Evolutionary conservation across 2,888 invertebrate species (phyloP).

Genomic region (Loripinus fragilis): DNA sequence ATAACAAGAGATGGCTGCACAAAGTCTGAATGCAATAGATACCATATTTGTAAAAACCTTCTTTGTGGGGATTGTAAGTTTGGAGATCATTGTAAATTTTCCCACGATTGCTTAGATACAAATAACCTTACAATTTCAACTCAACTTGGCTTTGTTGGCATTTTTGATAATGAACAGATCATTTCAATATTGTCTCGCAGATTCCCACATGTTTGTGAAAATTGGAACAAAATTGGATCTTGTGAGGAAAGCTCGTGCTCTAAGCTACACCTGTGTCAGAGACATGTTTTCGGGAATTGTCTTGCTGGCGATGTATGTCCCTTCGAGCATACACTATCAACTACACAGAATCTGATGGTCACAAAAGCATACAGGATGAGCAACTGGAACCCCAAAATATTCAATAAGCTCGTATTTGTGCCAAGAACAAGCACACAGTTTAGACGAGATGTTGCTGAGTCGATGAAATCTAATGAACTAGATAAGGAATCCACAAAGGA

Average conservation of each 20-base stretch:
- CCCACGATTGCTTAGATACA: constrained; percentile 49
- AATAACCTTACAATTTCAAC: constrained; percentile 34
- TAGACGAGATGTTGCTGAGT: no score
- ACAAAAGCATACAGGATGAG: constrained; percentile 37
- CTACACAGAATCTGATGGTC: constrained; percentile 46
- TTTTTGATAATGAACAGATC: constrained; percentile 48
- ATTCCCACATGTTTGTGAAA: constrained; percentile 43
- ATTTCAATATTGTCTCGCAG: constrained; percentile 29
- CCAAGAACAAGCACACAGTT: not conserved
- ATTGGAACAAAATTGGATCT: constrained; percentile 33
- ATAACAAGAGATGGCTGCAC: not conserved
- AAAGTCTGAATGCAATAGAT: not conserved
- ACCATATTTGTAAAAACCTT: constrained; percentile 19
- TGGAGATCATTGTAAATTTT: constrained; percentile 42
- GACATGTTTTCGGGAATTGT: constrained; percentile 52
- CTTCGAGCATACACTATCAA: constrained; percentile 31
- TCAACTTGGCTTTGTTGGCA: constrained; percentile 35
- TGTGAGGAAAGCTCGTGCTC: constrained; percentile 41
- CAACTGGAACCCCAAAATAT: constrained; percentile 7
- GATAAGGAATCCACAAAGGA: no score
- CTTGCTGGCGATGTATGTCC: constrained; percentile 41
- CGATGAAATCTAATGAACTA: no score
- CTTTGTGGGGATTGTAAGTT: constrained; percentile 36
- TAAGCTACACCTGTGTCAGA: constrained; percentile 60
- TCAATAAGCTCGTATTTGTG: constrained; percentile 5